Percentiles rank a stretch among this genome's conserved stretches.
These are phyloP conservation scores for Tuberolachnus salignus DNA, from an alignment of 2,888 invertebrate genomes.

Conservation along the genomic window DNA sequence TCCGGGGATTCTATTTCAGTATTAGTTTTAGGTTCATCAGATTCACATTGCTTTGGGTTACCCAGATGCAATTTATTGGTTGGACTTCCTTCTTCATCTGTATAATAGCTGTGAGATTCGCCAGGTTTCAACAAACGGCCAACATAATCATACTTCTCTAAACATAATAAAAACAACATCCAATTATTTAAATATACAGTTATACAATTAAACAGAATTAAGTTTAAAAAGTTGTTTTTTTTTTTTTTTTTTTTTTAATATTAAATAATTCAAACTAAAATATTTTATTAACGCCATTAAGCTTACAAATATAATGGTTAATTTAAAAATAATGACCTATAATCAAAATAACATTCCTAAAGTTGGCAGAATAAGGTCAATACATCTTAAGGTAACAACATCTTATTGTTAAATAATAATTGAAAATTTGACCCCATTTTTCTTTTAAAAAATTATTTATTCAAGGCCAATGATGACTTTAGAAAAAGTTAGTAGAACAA, in stretches of 20 bases:
- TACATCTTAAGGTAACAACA: not conserved
- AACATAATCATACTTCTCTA: conserved; percentile 92
- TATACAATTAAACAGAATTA: too few species aligned
- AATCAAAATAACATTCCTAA: not conserved
- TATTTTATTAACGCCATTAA: not conserved
- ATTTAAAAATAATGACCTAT: too few species aligned
- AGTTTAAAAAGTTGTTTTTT: not conserved
- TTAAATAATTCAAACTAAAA: too few species aligned
- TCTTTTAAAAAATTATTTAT: too few species aligned
- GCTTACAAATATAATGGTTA: too few species aligned
- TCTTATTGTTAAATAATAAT: too few species aligned
- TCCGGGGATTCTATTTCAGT: conserved; percentile 46
- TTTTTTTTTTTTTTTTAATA: too few species aligned
- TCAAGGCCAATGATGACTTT: too few species aligned
- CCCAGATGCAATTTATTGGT: conserved; percentile 60
- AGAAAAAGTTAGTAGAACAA: too few species aligned
- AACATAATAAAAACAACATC: conserved; percentile 61
- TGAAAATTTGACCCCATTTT: too few species aligned
- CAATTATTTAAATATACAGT: not conserved
- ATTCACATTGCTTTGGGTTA: conserved; percentile 61
- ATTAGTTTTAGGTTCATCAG: conserved; percentile 64
- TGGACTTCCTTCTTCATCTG: conserved; percentile 80
- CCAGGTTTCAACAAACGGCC: conserved; percentile 90
- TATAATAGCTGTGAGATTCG: conserved; percentile 87
- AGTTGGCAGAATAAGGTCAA: not conserved